Base-by-base conservation (phyloP, 2,113 vertebrate species). In the Nibea coibor region DNA sequence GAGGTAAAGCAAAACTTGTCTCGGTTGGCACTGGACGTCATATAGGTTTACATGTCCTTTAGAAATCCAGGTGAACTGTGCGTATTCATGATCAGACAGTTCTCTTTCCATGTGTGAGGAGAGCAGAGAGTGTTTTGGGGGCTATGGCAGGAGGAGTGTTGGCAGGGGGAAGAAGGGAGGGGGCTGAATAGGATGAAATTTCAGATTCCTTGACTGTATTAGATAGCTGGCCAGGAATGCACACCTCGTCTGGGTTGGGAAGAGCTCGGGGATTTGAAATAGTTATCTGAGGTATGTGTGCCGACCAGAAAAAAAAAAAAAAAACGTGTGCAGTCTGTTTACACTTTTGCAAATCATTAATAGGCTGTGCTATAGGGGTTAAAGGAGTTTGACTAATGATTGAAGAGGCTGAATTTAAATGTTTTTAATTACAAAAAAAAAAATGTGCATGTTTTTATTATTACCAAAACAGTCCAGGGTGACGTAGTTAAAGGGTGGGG, bases 181-280 rank as follows among this genome's bases (percentile, higher is more conserved):
- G 24, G 64, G 69, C 35, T 43, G 57, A 9, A 78, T 64, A 70
- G 91, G 90, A 90, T 93, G 92, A 93, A 87, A 93, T 94, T 93
- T 92, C 90, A 94, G 89, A 92, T 91, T 93, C 91, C 78, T 89
- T 89, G 80, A 89, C 82, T 22, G 90, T 78, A 64, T 86, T 91
- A 82, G 89, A 80, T 88, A 72, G 83, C 84, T 17, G 75, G 68
- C 80, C 80, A 89, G 88, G 92, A 92, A 93, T 90, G 89, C 84
- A 75, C 89, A 91, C 88, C 86, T 88, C 70, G 77, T 75, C 83
- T 83, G 85, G 80, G 77, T 78, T 71, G 61, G 87, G 77, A 84
- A 80, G 81, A 85, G 86, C 74, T 78, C 22, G 67, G 83, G 74
- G 81, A 76, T 85, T 87, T 86, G 81, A 70, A 80, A 61, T 70